A percentile compares a stretch with the other conserved stretches of the same genome.
Conservation (phyloP, 2,888 invertebrate species). For the Sinopyrophorus schimmeli region DNA sequence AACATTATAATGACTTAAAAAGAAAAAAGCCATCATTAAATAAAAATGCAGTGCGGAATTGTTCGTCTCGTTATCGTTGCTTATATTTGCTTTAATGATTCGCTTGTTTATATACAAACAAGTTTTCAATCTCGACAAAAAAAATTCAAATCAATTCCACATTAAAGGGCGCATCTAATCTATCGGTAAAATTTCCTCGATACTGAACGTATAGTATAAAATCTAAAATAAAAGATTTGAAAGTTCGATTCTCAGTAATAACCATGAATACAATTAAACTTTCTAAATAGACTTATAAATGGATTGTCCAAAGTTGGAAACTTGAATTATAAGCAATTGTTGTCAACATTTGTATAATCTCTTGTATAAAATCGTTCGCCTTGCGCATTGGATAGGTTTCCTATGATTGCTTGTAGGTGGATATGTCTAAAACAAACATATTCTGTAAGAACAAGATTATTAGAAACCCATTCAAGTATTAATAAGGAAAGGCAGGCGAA, state of each 20-base stretch:
- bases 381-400: not conserved
- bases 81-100: constrained; percentile 14
- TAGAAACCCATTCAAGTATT: constrained; percentile 3
- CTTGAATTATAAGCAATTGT: constrained; percentile 35
- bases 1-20: constrained; percentile 12
- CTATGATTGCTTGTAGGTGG: not conserved
- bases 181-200: not conserved
- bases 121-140: not conserved
- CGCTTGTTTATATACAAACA: constrained; percentile 11
- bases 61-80: constrained; percentile 14
- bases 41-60: constrained; percentile 3
- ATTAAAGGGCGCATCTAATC: too few relatives aligned
- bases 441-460: not conserved
- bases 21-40: constrained; percentile 3
- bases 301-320: constrained; percentile 34
- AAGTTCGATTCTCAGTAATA: constrained; percentile 39
- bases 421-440: not conserved
- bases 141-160: constrained; percentile 6
- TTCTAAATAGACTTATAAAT: constrained; percentile 39
- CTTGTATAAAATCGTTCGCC: constrained; percentile 6
- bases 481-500: constrained; percentile 13
- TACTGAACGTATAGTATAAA: constrained; percentile 8
- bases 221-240: constrained; percentile 29
- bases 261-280: constrained; percentile 45
- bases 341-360: constrained; percentile 19